Evolutionary conservation across 1,140 invertebrate genomes (phyloP), one percentile per base, ranked within the genome.

Genomic region (Drosophila busckii): DNA sequence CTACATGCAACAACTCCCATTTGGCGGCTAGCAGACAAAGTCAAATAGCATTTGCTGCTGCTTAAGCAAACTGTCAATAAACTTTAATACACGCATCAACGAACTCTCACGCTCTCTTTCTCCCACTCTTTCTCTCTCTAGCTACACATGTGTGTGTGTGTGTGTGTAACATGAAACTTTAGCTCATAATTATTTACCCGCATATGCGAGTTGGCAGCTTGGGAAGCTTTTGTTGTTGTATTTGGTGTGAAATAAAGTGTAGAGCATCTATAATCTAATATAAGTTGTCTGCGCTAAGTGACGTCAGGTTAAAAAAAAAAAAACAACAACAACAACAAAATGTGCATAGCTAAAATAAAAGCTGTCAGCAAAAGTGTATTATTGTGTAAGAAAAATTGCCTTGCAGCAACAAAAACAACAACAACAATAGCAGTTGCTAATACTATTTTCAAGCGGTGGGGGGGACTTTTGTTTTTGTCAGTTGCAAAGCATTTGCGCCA

Each of bases 381-480:
- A 69, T 78, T 80, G 73, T 78, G 73, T 69, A 75, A 75, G 73
- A 80, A 80, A 75, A 69, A 80, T 80, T 76, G 75, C 69, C 69
- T 45, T 60, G 26, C 58, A 63, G 32, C 19, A 56, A 42, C 13
- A 29, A 46, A 46, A 54, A 49, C 29, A 31, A 22, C 17, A 34
- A 13, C 50, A 44, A 4, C 22, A 42, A 26, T 10, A 16, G 15
- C 15, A 20, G 15, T 19, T 1, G 16, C 13, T 17, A n/a, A 70
- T 75, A 76, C 75, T 66, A 68, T 46, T 73, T 73, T 69, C 59
- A 71, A 69, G 68, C 50, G n/a, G n/a, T n/a, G n/a, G n/a, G n/a
- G n/a, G n/a, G n/a, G 55, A 80, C 75, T 80, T 82, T 82, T 80
- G 75, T 82, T 80, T 80, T 80, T 82, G 69, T 82, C 75, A 82